phyloP scores from a whole-genome alignment of 2,888 invertebrate genomes.

The Leptopilina myrica region DNA sequence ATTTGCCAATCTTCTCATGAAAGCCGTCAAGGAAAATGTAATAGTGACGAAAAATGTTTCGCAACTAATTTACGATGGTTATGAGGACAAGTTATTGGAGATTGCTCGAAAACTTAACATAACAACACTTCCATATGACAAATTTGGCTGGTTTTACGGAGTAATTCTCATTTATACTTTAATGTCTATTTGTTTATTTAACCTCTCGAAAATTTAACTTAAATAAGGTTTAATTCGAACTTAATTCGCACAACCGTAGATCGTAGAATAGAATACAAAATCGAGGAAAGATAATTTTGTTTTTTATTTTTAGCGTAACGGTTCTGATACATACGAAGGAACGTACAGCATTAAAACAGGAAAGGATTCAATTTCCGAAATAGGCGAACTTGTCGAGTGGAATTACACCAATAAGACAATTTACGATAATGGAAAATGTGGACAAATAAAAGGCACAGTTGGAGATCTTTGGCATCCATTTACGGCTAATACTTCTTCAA shows the following conservation, averaged over 20 bases:
- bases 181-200: neutral
- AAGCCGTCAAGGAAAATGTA: conserved; percentile 78
- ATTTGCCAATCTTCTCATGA: conserved; percentile 79
- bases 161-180: conserved; percentile 77
- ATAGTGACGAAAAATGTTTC: conserved; percentile 82
- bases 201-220: conserved; percentile 28
- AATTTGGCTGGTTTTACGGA: conserved; percentile 91
- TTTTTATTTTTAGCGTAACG: conserved; percentile 82
- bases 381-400: conserved; percentile 87
- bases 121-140: conserved; percentile 82
- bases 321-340: conserved; percentile 85
- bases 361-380: conserved; percentile 79
- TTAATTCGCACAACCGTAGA: no score
- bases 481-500: conserved; percentile 75
- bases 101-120: conserved; percentile 79
- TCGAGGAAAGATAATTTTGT: no score
- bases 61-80: conserved; percentile 89
- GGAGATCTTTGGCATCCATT: conserved; percentile 91
- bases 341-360: conserved; percentile 88
- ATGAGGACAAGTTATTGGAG: conserved; percentile 84
- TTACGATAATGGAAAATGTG: conserved; percentile 82
- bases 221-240: conserved; percentile 10
- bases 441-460: conserved; percentile 83
- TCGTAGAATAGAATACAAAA: no score
- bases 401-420: conserved; percentile 79